Base-by-base conservation (phyloP, 2,797 vertebrate species). In the Clamator glandarius region DNA sequence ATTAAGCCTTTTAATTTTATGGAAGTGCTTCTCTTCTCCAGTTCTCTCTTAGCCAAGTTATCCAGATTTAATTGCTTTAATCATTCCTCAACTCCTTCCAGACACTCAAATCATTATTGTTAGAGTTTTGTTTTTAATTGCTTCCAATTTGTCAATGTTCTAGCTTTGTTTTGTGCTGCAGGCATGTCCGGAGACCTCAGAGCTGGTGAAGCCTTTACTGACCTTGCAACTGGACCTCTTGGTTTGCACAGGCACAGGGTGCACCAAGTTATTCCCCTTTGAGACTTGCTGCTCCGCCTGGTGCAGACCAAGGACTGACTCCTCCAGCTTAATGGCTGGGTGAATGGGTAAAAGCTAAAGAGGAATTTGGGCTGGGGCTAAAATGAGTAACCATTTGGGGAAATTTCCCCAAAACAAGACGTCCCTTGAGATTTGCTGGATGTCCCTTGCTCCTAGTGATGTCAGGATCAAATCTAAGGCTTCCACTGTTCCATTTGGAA, bases 31-130 rank as follows among this genome's bases (percentile, higher is more conserved):
- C 48, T 57, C 8, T 35, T 79, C 68, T 68, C 10, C 61, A n/a
- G 35, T 68, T 89, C 25, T 77, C 64, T 68, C 35, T 78, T 48
- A 66, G 46, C 51, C 84, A 81, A 52, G 62, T 80, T 80, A 92
- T 31, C 42, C 41, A 58, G 42, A 85, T 80, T 90, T 94, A 91
- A 69, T 90, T 79, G 61, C 80, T 91, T 90, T 87, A 76, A 88
- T 76, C 16, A 42, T 62, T 89, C 62, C 46, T 87, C 68, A 72
- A 33, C 72, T 93, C 79, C 62, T 93, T 94, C 76, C 76, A 89
- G 90, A 92, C 68, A 76, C 50, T 16, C 61, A 77, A 75, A 44
- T 80, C n/a, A 55, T 90, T 89, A 61, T 52, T 90, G 67, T 77
- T 89, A 70, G 77, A 59, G 50, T 74, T 91, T 87, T 90, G 14